A percentile compares a stretch with the other conserved stretches of the same genome.
phyloP scores from a whole-genome alignment of 1,140 invertebrate genomes.

The Lordiphosa mommai region DNA sequence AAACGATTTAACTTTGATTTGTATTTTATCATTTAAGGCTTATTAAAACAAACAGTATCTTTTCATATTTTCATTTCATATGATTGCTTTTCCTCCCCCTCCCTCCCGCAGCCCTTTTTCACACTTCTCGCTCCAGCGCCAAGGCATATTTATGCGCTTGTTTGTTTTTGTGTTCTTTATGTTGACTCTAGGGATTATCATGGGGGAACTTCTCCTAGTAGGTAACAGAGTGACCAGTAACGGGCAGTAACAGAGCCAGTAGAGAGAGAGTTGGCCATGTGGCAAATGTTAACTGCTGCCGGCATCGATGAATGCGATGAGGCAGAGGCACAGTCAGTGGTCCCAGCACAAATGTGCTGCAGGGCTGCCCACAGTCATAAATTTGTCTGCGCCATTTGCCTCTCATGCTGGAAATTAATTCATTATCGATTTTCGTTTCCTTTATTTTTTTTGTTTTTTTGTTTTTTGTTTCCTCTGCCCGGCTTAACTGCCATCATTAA shows the following conservation, averaged over 20 bases:
- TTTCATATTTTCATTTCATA: neutral
- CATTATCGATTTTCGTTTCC: conserved; percentile 68
- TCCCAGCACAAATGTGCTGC: no score
- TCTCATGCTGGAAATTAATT: conserved; percentile 53
- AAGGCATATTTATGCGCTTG: conserved; percentile 24
- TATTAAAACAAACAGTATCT: no score
- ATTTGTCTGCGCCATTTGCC: conserved; percentile 64
- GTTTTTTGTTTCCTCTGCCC: neutral
- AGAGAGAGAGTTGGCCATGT: conserved; percentile 15
- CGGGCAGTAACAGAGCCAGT: neutral
- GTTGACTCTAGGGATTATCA: conserved; percentile 32
- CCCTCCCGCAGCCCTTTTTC: neutral
- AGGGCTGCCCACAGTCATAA: conserved; percentile 46
- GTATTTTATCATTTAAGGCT: no score
- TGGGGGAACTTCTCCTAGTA: conserved; percentile 8
- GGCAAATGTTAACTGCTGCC: conserved; percentile 40
- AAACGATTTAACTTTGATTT: no score
- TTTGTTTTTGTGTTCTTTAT: conserved; percentile 24
- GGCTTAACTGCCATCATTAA: conserved; percentile 55
- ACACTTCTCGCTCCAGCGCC: neutral
- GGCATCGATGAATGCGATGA: no score
- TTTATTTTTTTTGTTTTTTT: conserved; percentile 25
- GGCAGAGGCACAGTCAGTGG: no score
- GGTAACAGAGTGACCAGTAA: neutral
- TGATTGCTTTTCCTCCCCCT: conserved; percentile 7